Percentiles rank a stretch among this genome's conserved stretches.
Evolutionary conservation across 1,140 invertebrate species (phyloP).

Genomic region (Helicorthomorpha holstii): DNA sequence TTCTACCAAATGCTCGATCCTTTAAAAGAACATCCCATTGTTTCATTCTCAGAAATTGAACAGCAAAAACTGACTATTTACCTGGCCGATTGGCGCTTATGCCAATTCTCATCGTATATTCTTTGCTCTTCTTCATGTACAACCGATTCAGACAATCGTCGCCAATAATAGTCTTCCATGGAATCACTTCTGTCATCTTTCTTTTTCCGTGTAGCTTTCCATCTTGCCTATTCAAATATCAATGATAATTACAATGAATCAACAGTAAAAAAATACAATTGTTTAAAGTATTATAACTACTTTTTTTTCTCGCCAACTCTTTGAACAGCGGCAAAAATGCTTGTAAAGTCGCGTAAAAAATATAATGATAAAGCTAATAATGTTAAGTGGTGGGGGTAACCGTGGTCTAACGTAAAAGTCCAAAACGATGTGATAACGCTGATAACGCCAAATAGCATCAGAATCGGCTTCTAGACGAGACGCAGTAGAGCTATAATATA

Average conservation of each 20-base stretch:
- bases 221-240: background rate
- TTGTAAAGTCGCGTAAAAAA: background rate
- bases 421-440: conserved; percentile 28
- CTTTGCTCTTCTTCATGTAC: too few species aligned
- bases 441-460: conserved; percentile 29
- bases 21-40: too few species aligned
- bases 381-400: conserved; percentile 20
- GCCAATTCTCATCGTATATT: too few species aligned
- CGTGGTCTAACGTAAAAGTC: conserved; percentile 27
- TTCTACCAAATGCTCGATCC: too few species aligned
- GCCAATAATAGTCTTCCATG: background rate
- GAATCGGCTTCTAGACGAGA: conserved; percentile 22
- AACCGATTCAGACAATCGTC: too few species aligned
- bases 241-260: background rate
- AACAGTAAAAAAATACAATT: background rate
- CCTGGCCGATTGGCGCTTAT: too few species aligned
- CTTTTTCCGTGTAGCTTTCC: background rate
- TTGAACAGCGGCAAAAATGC: background rate
- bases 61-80: too few species aligned
- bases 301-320: background rate
- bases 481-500: conserved; percentile 22
- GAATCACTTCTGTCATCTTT: background rate
- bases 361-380: conserved; percentile 20
- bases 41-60: too few species aligned
- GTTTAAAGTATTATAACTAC: background rate